phyloP scores from a whole-genome alignment of 2,113 vertebrate species.

The Mohoua ochrocephala region DNA sequence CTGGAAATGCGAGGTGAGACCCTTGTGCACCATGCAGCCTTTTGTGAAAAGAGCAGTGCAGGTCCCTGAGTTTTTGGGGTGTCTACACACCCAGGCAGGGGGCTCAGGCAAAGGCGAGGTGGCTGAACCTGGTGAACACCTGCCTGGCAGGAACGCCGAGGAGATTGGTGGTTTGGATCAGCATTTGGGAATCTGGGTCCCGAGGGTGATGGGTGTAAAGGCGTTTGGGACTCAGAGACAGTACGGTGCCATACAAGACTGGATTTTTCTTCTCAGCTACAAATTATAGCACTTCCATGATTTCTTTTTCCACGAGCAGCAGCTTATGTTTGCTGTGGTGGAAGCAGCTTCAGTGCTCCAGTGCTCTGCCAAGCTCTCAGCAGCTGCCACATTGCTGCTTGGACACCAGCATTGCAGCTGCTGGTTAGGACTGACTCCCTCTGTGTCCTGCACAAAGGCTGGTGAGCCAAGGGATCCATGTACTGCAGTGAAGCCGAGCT shows the following conservation, averaged over 20 bases:
- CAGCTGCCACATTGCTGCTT: not conserved
- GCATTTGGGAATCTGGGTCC: not conserved
- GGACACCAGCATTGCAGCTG: not conserved
- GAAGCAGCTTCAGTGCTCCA: not conserved
- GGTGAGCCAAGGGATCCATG: not conserved
- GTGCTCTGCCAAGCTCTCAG: not conserved
- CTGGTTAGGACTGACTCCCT: not conserved
- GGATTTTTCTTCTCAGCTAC: not conserved
- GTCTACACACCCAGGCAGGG: not conserved
- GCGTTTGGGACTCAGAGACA: not conserved
- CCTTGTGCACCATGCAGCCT: not conserved
- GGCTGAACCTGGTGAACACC: not conserved
- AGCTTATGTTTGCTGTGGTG: accelerated
- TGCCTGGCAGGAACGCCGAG: accelerated
- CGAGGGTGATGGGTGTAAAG: not conserved
- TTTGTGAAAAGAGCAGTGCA: not conserved
- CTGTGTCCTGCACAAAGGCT: not conserved
- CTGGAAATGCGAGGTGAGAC: not conserved
- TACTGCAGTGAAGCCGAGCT: not conserved
- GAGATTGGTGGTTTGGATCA: not conserved
- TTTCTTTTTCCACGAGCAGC: not conserved
- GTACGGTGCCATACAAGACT: not conserved
- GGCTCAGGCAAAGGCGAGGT: not conserved
- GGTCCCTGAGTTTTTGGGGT: not conserved
- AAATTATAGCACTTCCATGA: not conserved